phyloP scores from a whole-genome alignment of 2,797 vertebrate species.

The Antrozous pallidus region DNA sequence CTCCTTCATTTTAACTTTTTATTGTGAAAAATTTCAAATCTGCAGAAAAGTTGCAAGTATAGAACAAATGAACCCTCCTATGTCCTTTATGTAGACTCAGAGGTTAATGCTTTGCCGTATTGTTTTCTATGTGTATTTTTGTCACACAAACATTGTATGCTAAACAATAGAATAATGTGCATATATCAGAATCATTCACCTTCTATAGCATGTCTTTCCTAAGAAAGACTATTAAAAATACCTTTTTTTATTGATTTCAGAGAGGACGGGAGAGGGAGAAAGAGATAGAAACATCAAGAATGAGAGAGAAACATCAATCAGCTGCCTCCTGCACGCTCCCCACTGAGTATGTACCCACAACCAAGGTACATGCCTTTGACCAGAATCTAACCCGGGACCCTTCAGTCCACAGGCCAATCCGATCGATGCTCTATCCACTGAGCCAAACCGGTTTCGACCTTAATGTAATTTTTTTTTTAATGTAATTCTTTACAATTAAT shows the following conservation, averaged over 20 bases:
- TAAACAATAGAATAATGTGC: not conserved
- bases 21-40: not conserved
- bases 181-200: not conserved
- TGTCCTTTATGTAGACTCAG: not conserved
- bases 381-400: too few species aligned
- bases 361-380: too few species aligned
- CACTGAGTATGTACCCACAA: too few species aligned
- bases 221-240: not conserved
- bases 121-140: not conserved
- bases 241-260: too few species aligned
- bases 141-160: not conserved
- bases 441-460: too few species aligned
- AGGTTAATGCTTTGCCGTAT: not conserved
- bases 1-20: not conserved
- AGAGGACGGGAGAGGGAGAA: too few species aligned
- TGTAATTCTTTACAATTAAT: not conserved
- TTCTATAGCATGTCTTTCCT: not conserved
- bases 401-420: too few species aligned
- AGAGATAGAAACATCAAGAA: too few species aligned
- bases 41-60: not conserved
- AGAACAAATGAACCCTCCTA: not conserved
- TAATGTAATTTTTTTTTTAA: too few species aligned
- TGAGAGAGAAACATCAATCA: too few species aligned
- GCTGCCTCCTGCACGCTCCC: too few species aligned
- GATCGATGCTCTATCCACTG: too few species aligned